Evolutionary conservation across 2,797 vertebrate genomes (phyloP).

Genomic region (Malurus splendens): DNA sequence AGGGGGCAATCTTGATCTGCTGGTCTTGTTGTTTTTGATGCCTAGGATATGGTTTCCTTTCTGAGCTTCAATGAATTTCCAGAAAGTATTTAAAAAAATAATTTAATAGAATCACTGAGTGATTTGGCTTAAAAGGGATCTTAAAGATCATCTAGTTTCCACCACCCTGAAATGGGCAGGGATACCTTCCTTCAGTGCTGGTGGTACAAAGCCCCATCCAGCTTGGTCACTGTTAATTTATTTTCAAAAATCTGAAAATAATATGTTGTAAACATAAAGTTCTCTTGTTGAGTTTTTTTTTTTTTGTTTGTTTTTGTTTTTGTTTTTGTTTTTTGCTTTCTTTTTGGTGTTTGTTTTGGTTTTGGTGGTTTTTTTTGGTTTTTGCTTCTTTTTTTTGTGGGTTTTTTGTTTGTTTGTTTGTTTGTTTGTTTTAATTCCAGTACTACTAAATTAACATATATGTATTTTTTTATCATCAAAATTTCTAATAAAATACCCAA

Average conservation of each 20-base stretch:
- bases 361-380: too few species aligned
- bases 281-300: too few species aligned
- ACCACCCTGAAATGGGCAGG: accelerated
- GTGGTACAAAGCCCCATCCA: neutral
- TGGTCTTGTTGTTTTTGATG: neutral
- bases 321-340: too few species aligned
- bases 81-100: neutral
- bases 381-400: too few species aligned
- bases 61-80: neutral
- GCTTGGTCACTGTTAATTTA: neutral
- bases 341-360: too few species aligned
- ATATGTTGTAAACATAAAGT: too few species aligned
- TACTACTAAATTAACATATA: neutral
- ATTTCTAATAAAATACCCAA: neutral
- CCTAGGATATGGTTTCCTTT: accelerated
- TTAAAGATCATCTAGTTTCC: neutral
- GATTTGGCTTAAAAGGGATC: neutral
- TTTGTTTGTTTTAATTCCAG: neutral
- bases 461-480: neutral
- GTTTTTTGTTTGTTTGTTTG: too few species aligned
- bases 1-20: neutral
- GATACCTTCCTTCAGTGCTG: neutral
- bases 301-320: too few species aligned
- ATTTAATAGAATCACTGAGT: neutral
- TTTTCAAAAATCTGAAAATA: neutral